Evolutionary conservation across 1,140 invertebrate species (phyloP), one percentile per base, ranked within the genome.

Genomic region (Rhagoletis zephyria): DNA sequence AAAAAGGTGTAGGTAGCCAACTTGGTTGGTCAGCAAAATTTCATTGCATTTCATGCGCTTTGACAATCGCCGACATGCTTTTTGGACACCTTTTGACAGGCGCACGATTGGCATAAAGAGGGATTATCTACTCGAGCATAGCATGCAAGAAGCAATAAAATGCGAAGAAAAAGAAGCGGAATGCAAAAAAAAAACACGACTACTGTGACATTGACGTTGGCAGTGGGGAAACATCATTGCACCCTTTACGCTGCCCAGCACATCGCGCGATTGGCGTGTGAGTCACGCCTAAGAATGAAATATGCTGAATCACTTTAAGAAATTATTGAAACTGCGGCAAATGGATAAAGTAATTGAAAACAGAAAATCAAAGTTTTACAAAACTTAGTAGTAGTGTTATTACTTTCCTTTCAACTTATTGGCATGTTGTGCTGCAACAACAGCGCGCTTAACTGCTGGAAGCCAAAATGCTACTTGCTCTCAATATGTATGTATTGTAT

Each of bases 31-130:
- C 42, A 48, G 67, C 42, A n/a, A 70, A 70, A 48, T 45, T 74
- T 74, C 67, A 48, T 74, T 48, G 67, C 67, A 74, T 74, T 74
- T 74, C 67, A 6, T 74, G 2, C 40, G 67, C 67, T 74, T 74
- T 74, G 67, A 74, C 67, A 74, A 16, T 40, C 67, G 67, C 4
- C 67, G 42, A 74, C 67, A 48, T 45, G 67, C 67, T 4, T 74
- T 74, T 74, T 74, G 40, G 42, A 48, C 67, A 74, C 67, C 67
- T 74, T 74, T 14, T 74, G 67, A 74, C 67, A 74, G 42, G 42
- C 67, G 67, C 42, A 74, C 67, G 67, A 74, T 48, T 74, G 67
- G 67, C 67, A 74, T 74, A 74, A 74, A 74, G 45, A 40, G 30
- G 30, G 67, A 74, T 74, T 74, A 74, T 74, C 67, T 74, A 16